phyloP scores from a whole-genome alignment of 2,888 invertebrate species.

The Reticulitermes lucifugus region DNA sequence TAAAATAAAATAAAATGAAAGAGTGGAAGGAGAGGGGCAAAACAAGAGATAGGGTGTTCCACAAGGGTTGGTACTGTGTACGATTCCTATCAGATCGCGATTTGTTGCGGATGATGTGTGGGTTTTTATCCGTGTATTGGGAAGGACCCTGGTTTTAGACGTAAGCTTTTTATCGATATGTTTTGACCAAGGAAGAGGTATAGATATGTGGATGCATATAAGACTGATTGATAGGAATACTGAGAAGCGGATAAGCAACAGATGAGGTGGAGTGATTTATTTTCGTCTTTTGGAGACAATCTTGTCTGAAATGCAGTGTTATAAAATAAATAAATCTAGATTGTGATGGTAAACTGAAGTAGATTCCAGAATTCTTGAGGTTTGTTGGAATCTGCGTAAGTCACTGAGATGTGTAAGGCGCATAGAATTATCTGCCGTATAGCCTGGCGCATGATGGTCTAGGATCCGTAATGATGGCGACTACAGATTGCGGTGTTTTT shows the following conservation, averaged over 20 bases:
- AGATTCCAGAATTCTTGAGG: no score
- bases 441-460: no score
- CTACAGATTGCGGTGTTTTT: no score
- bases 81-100: neutral
- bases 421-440: no score
- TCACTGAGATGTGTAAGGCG: no score
- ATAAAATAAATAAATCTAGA: neutral
- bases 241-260: neutral
- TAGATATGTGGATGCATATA: neutral
- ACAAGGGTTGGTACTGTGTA: slow-evolving; percentile 5
- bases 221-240: neutral
- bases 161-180: neutral
- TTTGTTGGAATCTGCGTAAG: no score
- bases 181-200: neutral
- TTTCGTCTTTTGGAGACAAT: neutral
- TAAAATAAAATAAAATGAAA: slow-evolving; percentile 9
- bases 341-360: neutral
- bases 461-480: no score
- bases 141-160: no score
- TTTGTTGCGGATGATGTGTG: slow-evolving; percentile 14
- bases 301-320: neutral
- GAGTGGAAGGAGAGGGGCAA: neutral
- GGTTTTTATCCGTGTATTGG: neutral
- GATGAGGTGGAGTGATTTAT: neutral
- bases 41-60: slow-evolving; percentile 11